Evolutionary conservation across 2,797 vertebrate genomes (phyloP).

Genomic region (Falco berigora): DNA sequence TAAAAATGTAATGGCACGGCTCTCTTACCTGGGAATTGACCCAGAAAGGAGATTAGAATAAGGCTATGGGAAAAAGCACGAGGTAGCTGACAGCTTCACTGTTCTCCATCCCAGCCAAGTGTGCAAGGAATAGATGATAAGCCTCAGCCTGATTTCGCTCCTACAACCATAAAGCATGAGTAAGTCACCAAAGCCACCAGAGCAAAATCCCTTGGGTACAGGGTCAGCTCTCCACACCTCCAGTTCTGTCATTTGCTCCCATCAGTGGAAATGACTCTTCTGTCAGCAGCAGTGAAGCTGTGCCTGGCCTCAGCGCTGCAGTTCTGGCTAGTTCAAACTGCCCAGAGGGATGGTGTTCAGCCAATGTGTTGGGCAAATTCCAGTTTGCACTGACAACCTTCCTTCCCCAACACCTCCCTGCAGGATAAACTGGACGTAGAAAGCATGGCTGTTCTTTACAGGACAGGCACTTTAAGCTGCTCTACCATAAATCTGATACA

Average conservation of each 20-base stretch:
- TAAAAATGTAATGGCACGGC: background rate
- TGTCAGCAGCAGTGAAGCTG: background rate
- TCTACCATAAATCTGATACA: background rate
- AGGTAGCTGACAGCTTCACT: background rate
- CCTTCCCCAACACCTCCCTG: background rate
- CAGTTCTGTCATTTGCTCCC: background rate
- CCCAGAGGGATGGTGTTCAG: fast-evolving
- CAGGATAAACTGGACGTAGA: background rate
- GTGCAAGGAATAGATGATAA: background rate
- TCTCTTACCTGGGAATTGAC: slow-evolving; percentile 26
- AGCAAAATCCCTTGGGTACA: no score
- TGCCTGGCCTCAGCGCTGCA: background rate
- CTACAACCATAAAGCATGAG: background rate
- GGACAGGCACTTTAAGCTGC: background rate
- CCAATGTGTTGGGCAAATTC: fast-evolving
- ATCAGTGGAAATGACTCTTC: background rate
- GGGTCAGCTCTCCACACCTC: background rate
- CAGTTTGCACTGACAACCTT: background rate
- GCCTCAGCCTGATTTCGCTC: background rate
- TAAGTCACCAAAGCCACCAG: background rate
- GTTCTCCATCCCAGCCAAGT: background rate
- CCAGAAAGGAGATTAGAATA: background rate
- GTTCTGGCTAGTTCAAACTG: background rate
- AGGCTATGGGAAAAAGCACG: background rate
- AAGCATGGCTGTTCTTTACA: background rate